Evolutionary conservation across 2,888 invertebrate genomes (phyloP), one percentile per base, ranked within the genome.

Genomic region (Caenorhabditis sp.): DNA sequence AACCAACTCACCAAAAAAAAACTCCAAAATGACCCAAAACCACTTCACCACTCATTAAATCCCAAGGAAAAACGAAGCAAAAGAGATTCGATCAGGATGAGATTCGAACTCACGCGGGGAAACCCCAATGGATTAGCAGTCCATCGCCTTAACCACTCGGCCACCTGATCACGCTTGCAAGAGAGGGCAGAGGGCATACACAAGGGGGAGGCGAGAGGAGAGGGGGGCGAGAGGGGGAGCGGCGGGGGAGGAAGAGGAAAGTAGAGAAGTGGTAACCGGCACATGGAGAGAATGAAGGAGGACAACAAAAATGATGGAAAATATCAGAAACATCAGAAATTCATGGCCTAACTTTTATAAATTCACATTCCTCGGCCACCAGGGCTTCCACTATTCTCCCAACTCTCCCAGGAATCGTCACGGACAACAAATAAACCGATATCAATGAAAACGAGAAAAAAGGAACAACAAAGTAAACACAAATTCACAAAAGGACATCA

Each of bases 131-230:
- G 91, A 91, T 91, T 91, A 91, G 91, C 91, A 91, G 91, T 91
- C 91, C 91, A 91, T 89, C 91, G 91, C 91, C 91, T 91, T 91
- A 91, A 91, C 91, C 91, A 91, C 91, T 91, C 91, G 91, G 91
- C 91, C 91, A 91, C 90, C 89, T 89, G 89, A 88, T 88, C 88
- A 88, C 84, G n/a, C n/a, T 44, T 10, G 4, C 5, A 0, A 5
- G 2, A 7, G 16, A 16, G 5, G 44, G 16, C 44, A 14, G 44
- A 44, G 14, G 44, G 44, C 44, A 16, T 44, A 44, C 44, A 44
- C 44, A 44, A 44, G 44, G 16, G 44, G n/a, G 44, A 14, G 16
- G 14, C 16, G 44, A 16, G 44, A 16, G 5, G 2, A 16, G 16
- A 5, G 16, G 44, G 16, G 47, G 19, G 47, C 5, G 47, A 19